phyloP scores from a whole-genome alignment of 2,888 invertebrate genomes.

The Oscheius sp. region DNA sequence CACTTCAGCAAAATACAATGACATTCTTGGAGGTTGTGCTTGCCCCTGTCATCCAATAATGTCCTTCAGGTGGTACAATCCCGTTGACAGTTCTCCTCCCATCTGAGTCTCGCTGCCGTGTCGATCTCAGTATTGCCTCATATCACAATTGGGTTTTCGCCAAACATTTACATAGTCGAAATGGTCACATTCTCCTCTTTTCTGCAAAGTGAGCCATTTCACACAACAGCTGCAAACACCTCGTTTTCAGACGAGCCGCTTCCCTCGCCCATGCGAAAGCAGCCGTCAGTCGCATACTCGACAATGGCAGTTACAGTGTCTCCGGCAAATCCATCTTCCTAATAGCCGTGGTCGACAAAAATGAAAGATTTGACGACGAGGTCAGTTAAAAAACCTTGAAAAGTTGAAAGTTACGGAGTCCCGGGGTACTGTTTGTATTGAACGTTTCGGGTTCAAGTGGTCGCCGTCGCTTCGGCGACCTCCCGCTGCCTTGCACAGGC shows the following conservation, averaged over 20 bases:
- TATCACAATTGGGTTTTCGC: slow-evolving; percentile 43
- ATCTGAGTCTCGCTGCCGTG: slow-evolving; percentile 16
- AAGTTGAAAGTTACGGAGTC: not conserved
- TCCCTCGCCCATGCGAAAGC: slow-evolving; percentile 53
- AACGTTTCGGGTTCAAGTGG: slow-evolving; percentile 37
- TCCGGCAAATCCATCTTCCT: slow-evolving; percentile 48
- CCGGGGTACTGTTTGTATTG: slow-evolving; percentile 30
- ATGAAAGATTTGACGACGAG: slow-evolving; percentile 37
- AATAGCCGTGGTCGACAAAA: slow-evolving; percentile 54
- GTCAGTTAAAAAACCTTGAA: slow-evolving; percentile 4
- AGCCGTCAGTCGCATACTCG: slow-evolving; percentile 44
- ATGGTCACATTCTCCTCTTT: slow-evolving; percentile 45
- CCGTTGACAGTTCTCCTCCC: slow-evolving; percentile 36
- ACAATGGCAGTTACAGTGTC: slow-evolving; percentile 39
- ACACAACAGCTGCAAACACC: not conserved
- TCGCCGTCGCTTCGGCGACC: slow-evolving; percentile 30
- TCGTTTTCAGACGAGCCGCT: slow-evolving; percentile 41
- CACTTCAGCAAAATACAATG: slow-evolving; percentile 24
- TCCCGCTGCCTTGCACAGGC: slow-evolving; percentile 29
- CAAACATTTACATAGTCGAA: slow-evolving; percentile 18
- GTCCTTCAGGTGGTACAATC: slow-evolving; percentile 28
- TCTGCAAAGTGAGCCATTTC: slow-evolving; percentile 29
- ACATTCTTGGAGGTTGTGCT: slow-evolving; percentile 18
- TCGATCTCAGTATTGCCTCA: slow-evolving; percentile 41
- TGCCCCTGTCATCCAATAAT: slow-evolving; percentile 8